phyloP scores from a whole-genome alignment of 2,888 invertebrate genomes.

The Sipunculus nudus region DNA sequence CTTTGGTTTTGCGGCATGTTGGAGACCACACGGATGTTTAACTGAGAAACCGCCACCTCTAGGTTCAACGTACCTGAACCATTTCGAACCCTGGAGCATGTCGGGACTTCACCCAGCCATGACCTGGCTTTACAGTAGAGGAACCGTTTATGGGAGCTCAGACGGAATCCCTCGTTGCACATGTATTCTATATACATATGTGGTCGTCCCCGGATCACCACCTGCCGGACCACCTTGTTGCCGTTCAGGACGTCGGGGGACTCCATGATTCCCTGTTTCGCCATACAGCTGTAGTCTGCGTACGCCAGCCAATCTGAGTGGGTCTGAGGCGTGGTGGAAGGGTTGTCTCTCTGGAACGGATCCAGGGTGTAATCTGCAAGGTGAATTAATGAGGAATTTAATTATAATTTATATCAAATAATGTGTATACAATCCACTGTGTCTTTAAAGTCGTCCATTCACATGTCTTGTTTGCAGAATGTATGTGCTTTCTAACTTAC shows the following conservation, averaged over 20 bases:
- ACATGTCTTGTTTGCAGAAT: too few species aligned
- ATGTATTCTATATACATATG: conserved; percentile 14
- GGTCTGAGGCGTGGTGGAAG: too few species aligned
- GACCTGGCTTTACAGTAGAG: conserved; percentile 6
- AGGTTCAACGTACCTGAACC: too few species aligned
- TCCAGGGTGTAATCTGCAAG: neutral
- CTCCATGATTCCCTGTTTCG: neutral
- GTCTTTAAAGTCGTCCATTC: too few species aligned
- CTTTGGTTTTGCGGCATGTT: too few species aligned
- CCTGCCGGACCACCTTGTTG: neutral
- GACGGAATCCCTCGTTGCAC: conserved; percentile 3
- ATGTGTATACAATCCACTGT: neutral
- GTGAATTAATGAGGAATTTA: neutral
- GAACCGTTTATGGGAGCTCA: neutral
- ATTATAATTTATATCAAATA: neutral
- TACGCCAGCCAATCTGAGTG: conserved; percentile 10
- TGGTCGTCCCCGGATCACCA: conserved; percentile 9
- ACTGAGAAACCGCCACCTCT: too few species aligned
- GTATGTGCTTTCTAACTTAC: too few species aligned
- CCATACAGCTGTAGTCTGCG: conserved; percentile 18
- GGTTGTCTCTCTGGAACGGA: conserved; percentile 1
- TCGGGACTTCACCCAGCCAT: conserved; percentile 8
- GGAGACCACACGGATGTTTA: too few species aligned
- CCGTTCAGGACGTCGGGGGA: conserved; percentile 11
- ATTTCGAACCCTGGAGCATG: too few species aligned